Base-by-base conservation (phyloP, 2,888 invertebrate species). In the Apamea crenata region DNA sequence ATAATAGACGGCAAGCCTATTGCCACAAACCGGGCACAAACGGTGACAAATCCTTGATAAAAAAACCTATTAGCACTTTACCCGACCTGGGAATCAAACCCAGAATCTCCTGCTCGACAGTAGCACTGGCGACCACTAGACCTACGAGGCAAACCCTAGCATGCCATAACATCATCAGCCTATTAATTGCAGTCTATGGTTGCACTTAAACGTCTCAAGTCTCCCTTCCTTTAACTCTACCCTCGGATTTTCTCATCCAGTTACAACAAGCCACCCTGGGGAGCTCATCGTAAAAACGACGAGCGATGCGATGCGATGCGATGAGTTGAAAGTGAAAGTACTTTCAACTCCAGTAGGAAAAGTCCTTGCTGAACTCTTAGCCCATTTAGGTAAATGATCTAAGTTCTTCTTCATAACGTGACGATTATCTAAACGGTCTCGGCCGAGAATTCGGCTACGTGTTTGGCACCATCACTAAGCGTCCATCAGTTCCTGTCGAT, bases 141-240 rank as follows among this genome's bases (percentile, higher is more conserved):
- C 21, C 21, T 32, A 18, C 1, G 10, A 65, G 32, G 5, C 25
- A 25, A 66, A 66, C 44, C 3, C 6, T 40, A 44, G 21, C 6
- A 68, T 44, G 44, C 6, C 68, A 29, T 12, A 68, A 21, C 12
- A 21, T 44, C 21, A 66, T 36, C 14, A 36, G 36, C 25, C 14
- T 25, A 36, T 36, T 66, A 66, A 66, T 66, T 66, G 25, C 68
- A n/a, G n/a, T 44, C n/a, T n/a, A 68, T n/a, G n/a, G 12, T 66
- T 66, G 14, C 1, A 36, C 25, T 36, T 21, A 65, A 32, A 36
- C 7, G 2, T 32, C 21, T 65, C 21, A 6, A 12, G 21, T 67
- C 67, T n/a, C n/a, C 10, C 10, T 18, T 18, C n/a, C 7, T n/a
- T 10, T 40, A 18, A n/a, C n/a, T 40, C n/a, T 40, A 18, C 16